A percentile compares a stretch with the other conserved stretches of the same genome.
Conservation (phyloP, 2,888 invertebrate species). For the Hesperia comma region DNA sequence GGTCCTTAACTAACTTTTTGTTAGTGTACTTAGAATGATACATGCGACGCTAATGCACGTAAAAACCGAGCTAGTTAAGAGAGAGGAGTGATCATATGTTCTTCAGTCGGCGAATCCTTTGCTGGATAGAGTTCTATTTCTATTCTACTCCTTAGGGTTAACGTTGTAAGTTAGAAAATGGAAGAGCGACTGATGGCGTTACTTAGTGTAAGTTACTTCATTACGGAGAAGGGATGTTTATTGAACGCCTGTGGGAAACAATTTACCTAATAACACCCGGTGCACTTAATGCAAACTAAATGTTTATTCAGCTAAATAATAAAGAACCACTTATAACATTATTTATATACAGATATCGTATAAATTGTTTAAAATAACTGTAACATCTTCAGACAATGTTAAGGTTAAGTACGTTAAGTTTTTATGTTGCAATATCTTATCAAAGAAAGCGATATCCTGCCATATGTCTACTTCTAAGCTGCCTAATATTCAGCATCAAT, state of each 20-base stretch:
- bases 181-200: background rate
- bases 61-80: slow-evolving; percentile 52
- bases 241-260: slow-evolving; percentile 34
- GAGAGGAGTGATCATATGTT: slow-evolving; percentile 35
- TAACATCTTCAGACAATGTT: too few relatives aligned
- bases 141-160: slow-evolving; percentile 6
- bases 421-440: too few relatives aligned
- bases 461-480: too few relatives aligned
- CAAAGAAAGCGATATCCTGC: too few relatives aligned
- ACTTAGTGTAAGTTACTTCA: slow-evolving; percentile 22
- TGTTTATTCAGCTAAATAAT: slow-evolving; percentile 14
- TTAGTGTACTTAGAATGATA: slow-evolving; percentile 48
- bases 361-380: too few relatives aligned
- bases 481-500: too few relatives aligned
- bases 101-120: slow-evolving; percentile 19
- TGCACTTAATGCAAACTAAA: slow-evolving; percentile 18
- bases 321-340: background rate
- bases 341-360: too few relatives aligned
- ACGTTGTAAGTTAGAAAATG: background rate
- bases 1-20: slow-evolving; percentile 53
- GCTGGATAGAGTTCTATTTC: background rate
- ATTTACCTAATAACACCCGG: slow-evolving; percentile 26
- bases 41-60: slow-evolving; percentile 53
- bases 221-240: slow-evolving; percentile 19
- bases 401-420: too few relatives aligned